Evolutionary conservation across 2,888 invertebrate genomes (phyloP), one percentile per base, ranked within the genome.

Genomic region (Andrena dorsata): DNA sequence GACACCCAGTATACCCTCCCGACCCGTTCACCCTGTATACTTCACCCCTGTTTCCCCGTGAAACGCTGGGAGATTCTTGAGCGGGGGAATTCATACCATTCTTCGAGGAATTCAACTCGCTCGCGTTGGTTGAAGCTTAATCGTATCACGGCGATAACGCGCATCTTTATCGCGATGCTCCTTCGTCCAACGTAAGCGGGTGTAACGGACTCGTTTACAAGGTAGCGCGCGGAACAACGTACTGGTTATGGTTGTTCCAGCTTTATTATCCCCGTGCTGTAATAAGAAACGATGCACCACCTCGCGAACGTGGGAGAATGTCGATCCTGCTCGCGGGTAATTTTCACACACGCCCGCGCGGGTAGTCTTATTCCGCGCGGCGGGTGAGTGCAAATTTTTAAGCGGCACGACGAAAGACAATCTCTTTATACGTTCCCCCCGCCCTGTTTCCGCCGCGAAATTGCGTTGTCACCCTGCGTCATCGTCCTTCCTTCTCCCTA

Each of bases 341-440:
- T 71, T 77, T 77, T 49, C 26, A 49, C 28, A 49, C 63, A 41
- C 41, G 47, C 30, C 63, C 63, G 58, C 20, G 56, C 23, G 35
- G 60, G 30, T 75, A 65, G 80, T 74, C 78, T 83, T 69, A 70
- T 76, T 73, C 71, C 61, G 72, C 20, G 72, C 8, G 84, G 83
- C 86, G 88, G 90, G 89, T 90, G 92, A 90, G 89, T 90, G 90
- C 89, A 90, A 91, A 92, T 92, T 92, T 89, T 91, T 88, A 90
- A 90, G 88, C 88, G 87, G 73, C 86, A 58, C 84, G 80, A 75
- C 85, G 85, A 89, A 89, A 88, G 90, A 90, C 90, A 89, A 91
- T 92, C 90, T 90, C 87, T 90, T 86, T 89, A 87, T 89, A 88
- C 88, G 77, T 86, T 83, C 80, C 80, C 80, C 56, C 26, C 84